Percentiles rank a stretch among this genome's conserved stretches.
These are phyloP conservation scores for Limnephilus lunatus DNA, from an alignment of 2,888 invertebrate genomes.

Conservation along the genomic window DNA sequence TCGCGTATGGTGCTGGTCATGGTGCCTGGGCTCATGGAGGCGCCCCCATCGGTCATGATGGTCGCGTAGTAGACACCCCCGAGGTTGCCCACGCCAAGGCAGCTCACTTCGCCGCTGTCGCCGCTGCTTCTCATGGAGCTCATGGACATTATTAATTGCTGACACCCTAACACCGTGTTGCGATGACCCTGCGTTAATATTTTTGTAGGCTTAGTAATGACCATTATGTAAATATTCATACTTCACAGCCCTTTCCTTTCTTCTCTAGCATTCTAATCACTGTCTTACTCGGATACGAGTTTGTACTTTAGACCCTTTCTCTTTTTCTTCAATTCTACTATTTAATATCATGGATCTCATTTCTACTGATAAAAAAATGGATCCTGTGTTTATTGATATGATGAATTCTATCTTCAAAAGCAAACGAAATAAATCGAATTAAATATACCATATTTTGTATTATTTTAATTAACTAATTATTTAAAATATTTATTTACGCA, in stretches of 20 bases:
- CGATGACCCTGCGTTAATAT: neutral
- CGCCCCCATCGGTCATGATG: conserved; percentile 60
- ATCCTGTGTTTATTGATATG: neutral
- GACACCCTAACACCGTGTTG: neutral
- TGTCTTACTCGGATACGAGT: no score
- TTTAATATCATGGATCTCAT: conserved; percentile 5
- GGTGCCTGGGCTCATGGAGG: conserved; percentile 57
- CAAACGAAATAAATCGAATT: neutral
- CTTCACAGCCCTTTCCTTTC: neutral
- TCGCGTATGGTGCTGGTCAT: conserved; percentile 33
- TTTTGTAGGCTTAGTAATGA: neutral
- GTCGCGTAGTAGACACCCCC: conserved; percentile 78
- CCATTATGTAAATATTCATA: neutral
- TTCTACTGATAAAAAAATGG: neutral
- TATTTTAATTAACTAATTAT: neutral
- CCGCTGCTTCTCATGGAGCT: conserved; percentile 47
- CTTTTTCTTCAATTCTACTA: neutral
- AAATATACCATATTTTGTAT: neutral
- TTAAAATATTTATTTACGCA: no score
- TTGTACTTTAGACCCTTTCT: neutral
- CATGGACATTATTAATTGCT: neutral
- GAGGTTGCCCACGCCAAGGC: conserved; percentile 81
- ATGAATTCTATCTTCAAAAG: neutral
- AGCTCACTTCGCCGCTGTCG: conserved; percentile 77
- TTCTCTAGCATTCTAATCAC: neutral